A percentile compares a stretch with the other conserved stretches of the same genome.
Evolutionary conservation across 2,113 vertebrate species (phyloP).

Genomic region (Rhombomys opimus): DNA sequence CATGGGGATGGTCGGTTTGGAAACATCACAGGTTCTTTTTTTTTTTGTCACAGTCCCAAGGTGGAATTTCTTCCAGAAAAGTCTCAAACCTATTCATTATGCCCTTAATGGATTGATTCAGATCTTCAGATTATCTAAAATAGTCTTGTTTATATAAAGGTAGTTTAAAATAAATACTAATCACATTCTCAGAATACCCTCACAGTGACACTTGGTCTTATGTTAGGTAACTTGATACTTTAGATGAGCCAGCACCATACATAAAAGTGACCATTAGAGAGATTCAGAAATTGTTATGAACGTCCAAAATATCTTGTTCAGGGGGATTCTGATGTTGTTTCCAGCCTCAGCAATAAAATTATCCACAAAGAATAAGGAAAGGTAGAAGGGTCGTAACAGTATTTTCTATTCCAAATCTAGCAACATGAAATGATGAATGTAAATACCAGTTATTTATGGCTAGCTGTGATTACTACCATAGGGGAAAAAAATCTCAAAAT

Average conservation of each 20-base stretch:
- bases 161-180: not conserved
- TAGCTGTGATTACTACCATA: not conserved
- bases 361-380: not conserved
- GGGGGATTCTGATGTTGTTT: not conserved
- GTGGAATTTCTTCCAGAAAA: not conserved
- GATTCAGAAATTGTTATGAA: not conserved
- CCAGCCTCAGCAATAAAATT: not conserved
- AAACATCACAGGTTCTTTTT: not conserved
- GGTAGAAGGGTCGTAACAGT: not conserved
- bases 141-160: not conserved
- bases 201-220: not conserved
- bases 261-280: not conserved
- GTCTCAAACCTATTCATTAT: not conserved
- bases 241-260: not conserved
- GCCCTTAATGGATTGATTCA: not conserved
- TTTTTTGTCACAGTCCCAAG: not conserved
- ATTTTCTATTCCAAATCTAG: not conserved
- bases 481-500: not conserved
- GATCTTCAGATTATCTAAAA: not conserved
- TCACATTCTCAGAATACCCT: slow-evolving; percentile 15
- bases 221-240: not conserved
- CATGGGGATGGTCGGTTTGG: no score
- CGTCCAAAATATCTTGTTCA: not conserved
- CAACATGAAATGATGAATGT: not conserved
- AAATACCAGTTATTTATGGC: not conserved